Evolutionary conservation across 2,113 vertebrate species (phyloP).

Genomic region (Jacana jacana): DNA sequence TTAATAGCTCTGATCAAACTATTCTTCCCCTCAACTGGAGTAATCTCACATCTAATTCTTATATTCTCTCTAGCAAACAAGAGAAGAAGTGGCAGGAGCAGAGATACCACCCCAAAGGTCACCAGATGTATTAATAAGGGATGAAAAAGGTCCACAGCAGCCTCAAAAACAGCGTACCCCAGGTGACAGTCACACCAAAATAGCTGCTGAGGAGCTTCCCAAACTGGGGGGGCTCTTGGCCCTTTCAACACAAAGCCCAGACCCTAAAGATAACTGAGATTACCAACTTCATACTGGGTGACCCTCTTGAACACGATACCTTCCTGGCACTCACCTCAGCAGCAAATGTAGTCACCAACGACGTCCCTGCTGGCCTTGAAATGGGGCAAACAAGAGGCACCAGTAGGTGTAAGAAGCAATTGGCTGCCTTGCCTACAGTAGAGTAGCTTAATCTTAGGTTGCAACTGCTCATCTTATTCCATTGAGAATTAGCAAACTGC

Average conservation of each 20-base stretch:
- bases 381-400: not conserved
- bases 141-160: not conserved
- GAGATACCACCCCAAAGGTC: not conserved
- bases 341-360: not conserved
- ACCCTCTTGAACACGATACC: not conserved
- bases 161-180: accelerated
- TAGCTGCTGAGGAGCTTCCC: no score
- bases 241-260: not conserved
- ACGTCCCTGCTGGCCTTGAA: not conserved
- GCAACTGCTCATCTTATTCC: not conserved
- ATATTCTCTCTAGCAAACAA: not conserved
- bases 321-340: not conserved
- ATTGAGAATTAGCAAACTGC: not conserved
- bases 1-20: not conserved
- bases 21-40: not conserved
- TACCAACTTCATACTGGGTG: not conserved
- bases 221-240: not conserved
- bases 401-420: not conserved
- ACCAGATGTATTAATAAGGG: not conserved
- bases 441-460: not conserved
- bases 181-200: accelerated
- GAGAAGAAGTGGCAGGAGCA: not conserved
- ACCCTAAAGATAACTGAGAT: not conserved
- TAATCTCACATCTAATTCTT: not conserved
- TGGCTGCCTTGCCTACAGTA: not conserved